Evolutionary conservation across 2,113 vertebrate species (phyloP).

Genomic region (Notiomystis cincta): DNA sequence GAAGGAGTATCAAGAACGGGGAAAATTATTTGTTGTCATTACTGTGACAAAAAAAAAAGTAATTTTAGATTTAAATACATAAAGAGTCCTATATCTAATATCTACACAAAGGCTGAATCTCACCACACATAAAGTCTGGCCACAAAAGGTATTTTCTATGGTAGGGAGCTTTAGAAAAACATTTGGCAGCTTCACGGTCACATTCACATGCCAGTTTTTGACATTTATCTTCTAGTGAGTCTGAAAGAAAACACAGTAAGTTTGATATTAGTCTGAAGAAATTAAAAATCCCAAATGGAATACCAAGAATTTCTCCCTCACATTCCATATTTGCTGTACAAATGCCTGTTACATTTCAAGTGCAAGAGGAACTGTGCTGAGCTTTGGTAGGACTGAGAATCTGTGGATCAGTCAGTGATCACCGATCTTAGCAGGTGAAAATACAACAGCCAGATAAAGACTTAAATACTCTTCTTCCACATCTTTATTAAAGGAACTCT

Average conservation of each 20-base stretch:
- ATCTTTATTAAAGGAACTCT: neutral
- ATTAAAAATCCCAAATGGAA: neutral
- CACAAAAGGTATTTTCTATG: conserved; percentile 76
- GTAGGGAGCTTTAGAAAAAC: conserved; percentile 80
- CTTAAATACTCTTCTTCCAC: neutral
- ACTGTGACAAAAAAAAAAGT: neutral
- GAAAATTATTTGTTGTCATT: neutral
- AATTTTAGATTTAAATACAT: neutral
- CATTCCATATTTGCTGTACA: accelerated
- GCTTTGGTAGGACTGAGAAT: neutral
- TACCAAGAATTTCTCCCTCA: neutral
- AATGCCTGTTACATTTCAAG: neutral
- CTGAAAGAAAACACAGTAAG: conserved; percentile 72
- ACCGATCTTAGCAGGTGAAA: neutral
- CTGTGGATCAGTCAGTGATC: neutral
- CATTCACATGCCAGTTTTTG: conserved; percentile 85
- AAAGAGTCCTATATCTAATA: neutral
- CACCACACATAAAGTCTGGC: conserved; percentile 80
- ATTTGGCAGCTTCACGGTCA: conserved; percentile 82
- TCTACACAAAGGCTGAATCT: conserved; percentile 73
- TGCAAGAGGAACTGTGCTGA: neutral
- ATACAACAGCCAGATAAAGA: neutral
- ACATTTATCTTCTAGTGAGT: conserved; percentile 79
- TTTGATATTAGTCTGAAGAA: neutral
- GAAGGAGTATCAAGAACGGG: neutral